Evolutionary conservation across 2,113 vertebrate genomes (phyloP), one percentile per base, ranked within the genome.

Genomic region (Cynoglossus semilaevis): DNA sequence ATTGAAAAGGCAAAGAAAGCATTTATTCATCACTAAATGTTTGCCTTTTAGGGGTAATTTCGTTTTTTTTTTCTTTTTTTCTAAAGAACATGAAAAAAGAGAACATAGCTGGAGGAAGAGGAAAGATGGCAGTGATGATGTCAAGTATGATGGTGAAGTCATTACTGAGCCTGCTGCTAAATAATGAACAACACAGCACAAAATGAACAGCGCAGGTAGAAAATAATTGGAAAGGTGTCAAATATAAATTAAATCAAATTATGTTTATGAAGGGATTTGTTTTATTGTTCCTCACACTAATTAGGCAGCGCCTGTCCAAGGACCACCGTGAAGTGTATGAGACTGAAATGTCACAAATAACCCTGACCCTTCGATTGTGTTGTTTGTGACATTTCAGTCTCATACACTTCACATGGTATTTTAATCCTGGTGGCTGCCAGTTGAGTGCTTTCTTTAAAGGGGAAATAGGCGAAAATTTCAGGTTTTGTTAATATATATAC

Each of bases 1-100:
- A 89, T 88, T 82, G 84, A 88, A 82, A 88, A 83, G 69, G 64
- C 77, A 74, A 71, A 57, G 70, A 85, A 82, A 67, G 78, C 82
- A 82, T 88, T 88, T 86, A 85, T 84, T 82, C 76, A 56, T 55
- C 67, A 38, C 65, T 83, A 81, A 85, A 87, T 48, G 54, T 84
- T 70, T 78, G 69, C 80, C 81, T 88, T 89, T 90, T 89, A 66
- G 55, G 70, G 85, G 77, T 72, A 60, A 86, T 88, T 87, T 49
- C 70, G 69, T 76, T 81, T 66, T 63, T 29, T 29, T 29, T 2
- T 29, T 29, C 6, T 29, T 29, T 29, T 29, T 29, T 29, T 29
- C 70, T 81, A 59, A 72, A 73, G 60, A 79, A 82, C 73, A 70
- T 63, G 65, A 76, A 44, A 67, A 85, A 83, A 76, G n/a, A 72